These are phyloP conservation scores for Rhamphomyia laevipes DNA, from an alignment of 2,888 invertebrate species.

Conservation along the genomic window DNA sequence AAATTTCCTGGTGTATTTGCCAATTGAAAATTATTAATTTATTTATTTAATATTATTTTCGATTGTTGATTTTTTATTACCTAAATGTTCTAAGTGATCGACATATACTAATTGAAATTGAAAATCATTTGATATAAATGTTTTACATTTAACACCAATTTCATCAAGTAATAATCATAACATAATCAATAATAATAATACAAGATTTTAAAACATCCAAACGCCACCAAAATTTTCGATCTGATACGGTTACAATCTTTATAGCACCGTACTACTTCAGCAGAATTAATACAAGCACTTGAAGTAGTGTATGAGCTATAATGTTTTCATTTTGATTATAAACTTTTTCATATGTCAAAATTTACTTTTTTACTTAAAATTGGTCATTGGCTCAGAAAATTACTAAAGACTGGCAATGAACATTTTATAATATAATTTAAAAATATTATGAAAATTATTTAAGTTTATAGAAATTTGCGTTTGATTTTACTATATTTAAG, in stretches of 20 bases:
- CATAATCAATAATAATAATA: constrained; percentile 32
- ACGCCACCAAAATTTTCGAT: constrained; percentile 36
- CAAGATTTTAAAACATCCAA: constrained; percentile 34
- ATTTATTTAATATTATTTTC: neutral
- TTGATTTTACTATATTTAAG: constrained; percentile 24
- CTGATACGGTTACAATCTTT: no score
- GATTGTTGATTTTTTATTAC: no score
- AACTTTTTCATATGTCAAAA: constrained; percentile 39
- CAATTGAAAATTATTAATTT: neutral
- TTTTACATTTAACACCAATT: constrained; percentile 28
- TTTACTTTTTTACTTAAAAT: constrained; percentile 48
- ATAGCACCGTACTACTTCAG: no score
- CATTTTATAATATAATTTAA: constrained; percentile 44
- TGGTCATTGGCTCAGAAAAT: constrained; percentile 54
- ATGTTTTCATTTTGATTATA: constrained; percentile 32
- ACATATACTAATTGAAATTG: constrained; percentile 8
- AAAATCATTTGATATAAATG: constrained; percentile 24
- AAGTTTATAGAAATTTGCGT: neutral
- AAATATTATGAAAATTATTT: constrained; percentile 2
- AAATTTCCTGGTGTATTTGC: neutral
- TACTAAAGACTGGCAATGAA: no score
- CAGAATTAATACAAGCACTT: no score
- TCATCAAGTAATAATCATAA: constrained; percentile 29
- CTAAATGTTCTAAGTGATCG: neutral
- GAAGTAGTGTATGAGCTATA: no score